Evolutionary conservation across 2,113 vertebrate species (phyloP).

Genomic region (Dromaius novaehollandiae): DNA sequence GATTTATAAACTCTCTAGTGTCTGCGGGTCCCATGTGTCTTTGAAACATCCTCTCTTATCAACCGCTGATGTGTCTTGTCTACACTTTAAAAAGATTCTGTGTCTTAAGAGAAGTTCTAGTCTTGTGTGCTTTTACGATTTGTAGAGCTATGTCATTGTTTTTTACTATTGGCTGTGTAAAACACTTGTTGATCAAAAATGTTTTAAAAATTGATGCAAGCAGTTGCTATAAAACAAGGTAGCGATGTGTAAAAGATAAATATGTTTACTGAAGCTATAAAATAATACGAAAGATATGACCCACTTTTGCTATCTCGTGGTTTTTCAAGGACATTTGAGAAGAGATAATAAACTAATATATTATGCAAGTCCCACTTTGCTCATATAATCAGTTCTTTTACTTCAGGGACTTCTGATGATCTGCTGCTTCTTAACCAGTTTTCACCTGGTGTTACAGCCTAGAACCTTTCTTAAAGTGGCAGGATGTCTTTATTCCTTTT

Average conservation of each 20-base stretch:
- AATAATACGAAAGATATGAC: background rate
- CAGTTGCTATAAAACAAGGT: background rate
- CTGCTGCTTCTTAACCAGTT: background rate
- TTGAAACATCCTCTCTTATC: background rate
- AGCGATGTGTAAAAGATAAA: background rate
- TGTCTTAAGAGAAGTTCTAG: background rate
- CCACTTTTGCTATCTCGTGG: background rate
- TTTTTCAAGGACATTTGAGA: slow-evolving; percentile 34
- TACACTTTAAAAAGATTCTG: background rate
- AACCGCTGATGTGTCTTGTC: background rate
- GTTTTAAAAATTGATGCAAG: background rate
- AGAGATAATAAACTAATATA: slow-evolving; percentile 3
- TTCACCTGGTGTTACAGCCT: background rate
- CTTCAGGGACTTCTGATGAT: background rate
- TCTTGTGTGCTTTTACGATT: background rate
- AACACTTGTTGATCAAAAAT: background rate
- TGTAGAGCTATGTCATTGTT: background rate
- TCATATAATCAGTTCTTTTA: background rate
- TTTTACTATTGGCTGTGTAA: background rate
- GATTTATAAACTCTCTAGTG: background rate
- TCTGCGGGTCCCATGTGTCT: background rate
- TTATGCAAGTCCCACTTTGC: slow-evolving; percentile 29
- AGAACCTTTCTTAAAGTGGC: background rate
- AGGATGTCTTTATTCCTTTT: background rate
- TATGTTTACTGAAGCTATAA: background rate